Conservation (phyloP, 1,140 invertebrate genomes). For the Battus philenor region DNA sequence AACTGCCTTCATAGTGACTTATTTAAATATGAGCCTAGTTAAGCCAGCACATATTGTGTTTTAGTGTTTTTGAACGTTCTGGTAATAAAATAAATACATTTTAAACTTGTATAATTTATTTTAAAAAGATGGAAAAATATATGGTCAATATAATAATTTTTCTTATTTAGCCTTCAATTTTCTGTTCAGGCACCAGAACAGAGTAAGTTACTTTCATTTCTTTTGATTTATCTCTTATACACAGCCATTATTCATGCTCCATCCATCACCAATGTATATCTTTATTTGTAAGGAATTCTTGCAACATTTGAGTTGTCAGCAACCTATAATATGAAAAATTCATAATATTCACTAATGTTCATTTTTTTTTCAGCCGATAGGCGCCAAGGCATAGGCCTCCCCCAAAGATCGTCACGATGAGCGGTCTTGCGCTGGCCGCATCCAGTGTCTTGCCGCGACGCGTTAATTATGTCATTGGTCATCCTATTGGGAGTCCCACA, state of each 20-base stretch:
- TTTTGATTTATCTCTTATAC: too few species aligned
- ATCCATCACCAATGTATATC: slow-evolving; percentile 48
- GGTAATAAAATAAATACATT: slow-evolving; percentile 28
- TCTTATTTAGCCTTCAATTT: too few species aligned
- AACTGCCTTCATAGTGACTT: slow-evolving; percentile 43
- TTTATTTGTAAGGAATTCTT: slow-evolving; percentile 53
- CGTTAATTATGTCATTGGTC: too few species aligned
- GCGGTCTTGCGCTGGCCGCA: too few species aligned
- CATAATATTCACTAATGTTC: slow-evolving; percentile 10
- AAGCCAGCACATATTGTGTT: slow-evolving; percentile 27
- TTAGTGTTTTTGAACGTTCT: slow-evolving; percentile 33
- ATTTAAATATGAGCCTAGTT: slow-evolving; percentile 26
- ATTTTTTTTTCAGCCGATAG: too few species aligned
- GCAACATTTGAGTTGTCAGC: slow-evolving; percentile 57
- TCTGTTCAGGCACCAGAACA: too few species aligned
- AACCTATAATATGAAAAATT: slow-evolving; percentile 55
- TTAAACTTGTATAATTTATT: slow-evolving; percentile 20
- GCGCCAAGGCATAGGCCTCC: too few species aligned
- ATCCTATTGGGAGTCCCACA: too few species aligned
- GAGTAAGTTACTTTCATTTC: too few species aligned
- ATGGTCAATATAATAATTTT: neutral
- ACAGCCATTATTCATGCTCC: too few species aligned
- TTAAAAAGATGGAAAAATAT: slow-evolving; percentile 24
- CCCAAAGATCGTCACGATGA: too few species aligned
- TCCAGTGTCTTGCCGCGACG: too few species aligned